phyloP scores from a whole-genome alignment of 2,113 vertebrate species.

The Rutilus rutilus region DNA sequence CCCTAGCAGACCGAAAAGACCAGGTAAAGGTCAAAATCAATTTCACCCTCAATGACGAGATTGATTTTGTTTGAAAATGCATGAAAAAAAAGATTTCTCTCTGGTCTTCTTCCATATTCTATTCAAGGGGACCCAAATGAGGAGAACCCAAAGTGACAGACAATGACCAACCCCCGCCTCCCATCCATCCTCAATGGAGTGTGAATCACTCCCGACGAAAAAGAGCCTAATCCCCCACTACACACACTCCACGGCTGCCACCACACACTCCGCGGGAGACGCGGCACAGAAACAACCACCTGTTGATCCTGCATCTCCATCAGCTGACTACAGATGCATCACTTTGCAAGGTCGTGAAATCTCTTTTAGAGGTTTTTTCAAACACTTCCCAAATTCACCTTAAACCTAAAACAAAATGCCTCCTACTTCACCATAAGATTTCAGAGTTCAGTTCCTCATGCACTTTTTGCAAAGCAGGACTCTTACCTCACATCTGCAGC shows the following conservation, averaged over 20 bases:
- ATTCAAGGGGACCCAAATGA: neutral
- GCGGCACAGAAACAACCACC: conserved; percentile 40
- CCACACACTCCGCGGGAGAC: conserved; percentile 31
- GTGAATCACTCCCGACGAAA: conserved; percentile 26
- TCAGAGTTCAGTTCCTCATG: neutral
- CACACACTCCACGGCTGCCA: neutral
- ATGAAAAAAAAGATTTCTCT: neutral
- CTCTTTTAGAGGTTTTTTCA: neutral
- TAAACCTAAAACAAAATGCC: conserved; percentile 5
- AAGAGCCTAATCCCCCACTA: neutral
- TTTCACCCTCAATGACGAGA: neutral
- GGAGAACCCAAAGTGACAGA: conserved; percentile 22
- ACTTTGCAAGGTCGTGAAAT: neutral
- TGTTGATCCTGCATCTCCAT: conserved; percentile 43
- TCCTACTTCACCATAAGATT: too few species aligned
- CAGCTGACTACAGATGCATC: conserved; percentile 5
- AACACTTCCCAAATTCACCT: conserved; percentile 7
- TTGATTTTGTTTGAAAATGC: neutral
- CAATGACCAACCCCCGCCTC: neutral
- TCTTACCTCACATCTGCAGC: conserved; percentile 80
- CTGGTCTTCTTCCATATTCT: neutral
- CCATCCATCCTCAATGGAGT: neutral
- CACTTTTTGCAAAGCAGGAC: conserved; percentile 38
- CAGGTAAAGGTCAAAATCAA: neutral
- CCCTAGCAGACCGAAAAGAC: neutral